A percentile compares a stretch with the other conserved stretches of the same genome.
phyloP scores from a whole-genome alignment of 2,113 vertebrate species.

The Trematomus loennbergii region DNA sequence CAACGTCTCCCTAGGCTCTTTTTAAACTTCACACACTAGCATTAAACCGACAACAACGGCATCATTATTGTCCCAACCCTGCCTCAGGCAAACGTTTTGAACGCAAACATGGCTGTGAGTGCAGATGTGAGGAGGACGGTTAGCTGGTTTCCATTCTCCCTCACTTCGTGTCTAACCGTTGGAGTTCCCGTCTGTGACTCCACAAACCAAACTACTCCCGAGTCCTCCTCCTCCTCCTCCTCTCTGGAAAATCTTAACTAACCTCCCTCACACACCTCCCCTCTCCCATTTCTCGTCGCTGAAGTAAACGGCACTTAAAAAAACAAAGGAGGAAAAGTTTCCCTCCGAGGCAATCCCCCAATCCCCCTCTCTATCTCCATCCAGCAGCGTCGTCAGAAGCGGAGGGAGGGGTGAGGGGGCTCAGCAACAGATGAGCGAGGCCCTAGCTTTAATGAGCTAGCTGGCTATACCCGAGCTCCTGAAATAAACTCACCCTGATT shows the following conservation, averaged over 20 bases:
- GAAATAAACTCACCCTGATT: not conserved
- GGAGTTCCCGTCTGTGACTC: not conserved
- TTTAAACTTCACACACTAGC: constrained; percentile 6
- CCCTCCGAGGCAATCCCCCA: constrained; percentile 33
- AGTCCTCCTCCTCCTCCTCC: constrained; percentile 4
- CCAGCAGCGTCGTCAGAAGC: constrained; percentile 41
- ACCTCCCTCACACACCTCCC: constrained; percentile 9
- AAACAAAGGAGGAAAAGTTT: constrained; percentile 60
- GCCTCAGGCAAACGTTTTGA: not conserved
- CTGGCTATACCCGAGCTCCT: not conserved
- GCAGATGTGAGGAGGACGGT: constrained; percentile 2
- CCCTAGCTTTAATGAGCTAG: not conserved
- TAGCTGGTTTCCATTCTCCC: constrained; percentile 28
- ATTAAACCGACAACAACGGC: constrained; percentile 4
- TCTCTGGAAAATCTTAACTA: constrained; percentile 37
- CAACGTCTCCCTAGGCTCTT: constrained; percentile 32
- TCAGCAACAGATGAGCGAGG: not conserved
- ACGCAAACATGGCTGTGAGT: not conserved
- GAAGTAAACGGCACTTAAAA: constrained; percentile 33
- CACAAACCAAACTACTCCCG: not conserved
- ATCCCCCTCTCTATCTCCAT: constrained; percentile 23
- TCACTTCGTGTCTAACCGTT: constrained; percentile 7
- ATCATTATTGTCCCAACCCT: not conserved
- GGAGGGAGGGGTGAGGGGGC: not conserved
- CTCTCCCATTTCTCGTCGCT: not conserved